A percentile compares a stretch with the other conserved stretches of the same genome.
Evolutionary conservation across 2,113 vertebrate genomes (phyloP).

Genomic region (Dicrurus megarhynchus): DNA sequence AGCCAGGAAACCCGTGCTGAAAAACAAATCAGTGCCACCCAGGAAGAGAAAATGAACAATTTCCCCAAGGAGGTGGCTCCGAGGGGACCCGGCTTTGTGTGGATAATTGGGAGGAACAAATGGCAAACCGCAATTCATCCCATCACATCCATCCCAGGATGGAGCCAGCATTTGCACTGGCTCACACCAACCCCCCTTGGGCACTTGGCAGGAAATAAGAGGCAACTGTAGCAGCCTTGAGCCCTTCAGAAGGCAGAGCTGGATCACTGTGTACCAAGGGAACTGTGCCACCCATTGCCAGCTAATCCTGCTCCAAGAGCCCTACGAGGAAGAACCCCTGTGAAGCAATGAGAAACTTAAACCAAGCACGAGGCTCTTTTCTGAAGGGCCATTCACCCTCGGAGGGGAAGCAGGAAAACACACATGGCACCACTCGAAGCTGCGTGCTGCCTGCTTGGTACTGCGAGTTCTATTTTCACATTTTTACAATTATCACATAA

Average conservation of each 20-base stretch:
- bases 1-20: neutral
- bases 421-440: neutral
- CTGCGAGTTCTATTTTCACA: neutral
- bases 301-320: slow-evolving; percentile 13
- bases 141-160: neutral
- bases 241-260: neutral
- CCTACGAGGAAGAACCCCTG: neutral
- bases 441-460: neutral
- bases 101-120: slow-evolving; percentile 15
- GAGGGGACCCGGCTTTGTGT: neutral
- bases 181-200: neutral
- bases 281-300: slow-evolving; percentile 34
- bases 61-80: slow-evolving; percentile 1
- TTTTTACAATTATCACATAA: slow-evolving; percentile 50
- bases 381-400: neutral
- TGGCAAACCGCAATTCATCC: neutral
- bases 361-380: neutral
- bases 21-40: slow-evolving; percentile 29
- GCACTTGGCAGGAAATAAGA: slow-evolving; percentile 39
- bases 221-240: neutral
- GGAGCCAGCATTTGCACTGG: neutral
- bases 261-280: slow-evolving; percentile 55
- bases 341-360: slow-evolving; percentile 13
- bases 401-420: neutral
- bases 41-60: neutral